Base-by-base conservation (phyloP, 35 echinoderm and acorn worm species). In the Heliocidaris tuberculata region DNA sequence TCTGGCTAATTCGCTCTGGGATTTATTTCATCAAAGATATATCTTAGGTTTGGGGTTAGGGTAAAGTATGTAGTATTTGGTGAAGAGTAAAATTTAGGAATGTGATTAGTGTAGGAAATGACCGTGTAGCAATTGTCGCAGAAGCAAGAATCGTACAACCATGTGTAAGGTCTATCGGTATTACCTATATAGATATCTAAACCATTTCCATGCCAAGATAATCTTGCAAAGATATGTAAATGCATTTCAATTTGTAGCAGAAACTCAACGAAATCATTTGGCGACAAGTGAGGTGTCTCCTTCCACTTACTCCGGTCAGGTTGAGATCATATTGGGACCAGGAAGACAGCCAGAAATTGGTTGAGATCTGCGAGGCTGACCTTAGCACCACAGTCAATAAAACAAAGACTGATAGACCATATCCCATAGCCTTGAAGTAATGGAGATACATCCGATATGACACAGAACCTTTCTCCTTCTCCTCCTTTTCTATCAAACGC, bases 271-370 rank as follows among this genome's bases (percentile, higher is more conserved):
- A 52, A 52, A 13, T 52, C 50, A 0, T 52, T 52, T 52, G 35
- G 50, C 50, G 7, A 52, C 50, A 52, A 2, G 7, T 52, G 12
- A 52, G 50, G 50, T 52, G 88, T 4, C 21, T 85, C 88, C 31
- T 94, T 95, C 93, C 92, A 90, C 96, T 94, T 92, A 97, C 95
- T 86, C 94, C 89, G 21, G 93, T 88, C 27, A 87, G 21, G 31
- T 95, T 90, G 90, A 93, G 93, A 17, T 90, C 95, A 60, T 93
- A 95, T n/a, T 99, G 96, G 19, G 97, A 95, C 98, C 98, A 99
- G 32, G 60, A 95, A 52, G 98, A 97, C 5, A 99, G 86, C 94
- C 97, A 97, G 93, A 99, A 99, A 86, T 97, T 97, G 9, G 97
- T 99, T 21, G 27, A 56, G 0, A 97, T 93, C 11, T 94, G 94